Evolutionary conservation across 2,888 invertebrate genomes (phyloP).

Genomic region (Dinocampus coccinellae): DNA sequence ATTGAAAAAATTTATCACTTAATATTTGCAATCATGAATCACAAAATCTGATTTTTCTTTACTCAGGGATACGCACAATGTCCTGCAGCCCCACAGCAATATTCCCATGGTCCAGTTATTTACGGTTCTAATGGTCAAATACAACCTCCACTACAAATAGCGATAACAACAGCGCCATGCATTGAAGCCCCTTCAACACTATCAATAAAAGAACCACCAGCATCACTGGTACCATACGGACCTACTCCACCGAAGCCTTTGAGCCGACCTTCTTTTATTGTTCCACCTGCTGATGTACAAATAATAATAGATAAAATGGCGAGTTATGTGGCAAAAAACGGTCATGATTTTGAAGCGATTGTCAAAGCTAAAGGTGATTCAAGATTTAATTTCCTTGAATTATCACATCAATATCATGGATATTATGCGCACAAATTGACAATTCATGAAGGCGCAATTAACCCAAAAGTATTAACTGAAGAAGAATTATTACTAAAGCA

Average conservation of each 20-base stretch:
- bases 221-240: slow-evolving; percentile 64
- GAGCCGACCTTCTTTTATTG: slow-evolving; percentile 71
- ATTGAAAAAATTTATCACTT: neutral
- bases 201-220: slow-evolving; percentile 49
- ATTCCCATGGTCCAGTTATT: slow-evolving; percentile 65
- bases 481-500: slow-evolving; percentile 65
- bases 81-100: slow-evolving; percentile 61
- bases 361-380: slow-evolving; percentile 87
- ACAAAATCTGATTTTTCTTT: slow-evolving; percentile 19
- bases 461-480: slow-evolving; percentile 63
- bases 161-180: slow-evolving; percentile 34
- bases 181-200: slow-evolving; percentile 37
- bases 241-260: slow-evolving; percentile 59
- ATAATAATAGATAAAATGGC: slow-evolving; percentile 97
- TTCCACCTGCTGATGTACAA: slow-evolving; percentile 86
- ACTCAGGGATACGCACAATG: slow-evolving; percentile 55
- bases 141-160: slow-evolving; percentile 47
- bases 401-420: slow-evolving; percentile 81
- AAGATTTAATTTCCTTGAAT: slow-evolving; percentile 88
- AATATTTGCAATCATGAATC: too few relatives aligned
- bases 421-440: slow-evolving; percentile 83
- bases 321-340: slow-evolving; percentile 95
- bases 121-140: slow-evolving; percentile 61
- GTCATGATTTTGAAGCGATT: slow-evolving; percentile 91
- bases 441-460: slow-evolving; percentile 66